A percentile compares a stretch with the other conserved stretches of the same genome.
phyloP scores from a whole-genome alignment of 2,888 invertebrate genomes.

The Metalampra italica region DNA sequence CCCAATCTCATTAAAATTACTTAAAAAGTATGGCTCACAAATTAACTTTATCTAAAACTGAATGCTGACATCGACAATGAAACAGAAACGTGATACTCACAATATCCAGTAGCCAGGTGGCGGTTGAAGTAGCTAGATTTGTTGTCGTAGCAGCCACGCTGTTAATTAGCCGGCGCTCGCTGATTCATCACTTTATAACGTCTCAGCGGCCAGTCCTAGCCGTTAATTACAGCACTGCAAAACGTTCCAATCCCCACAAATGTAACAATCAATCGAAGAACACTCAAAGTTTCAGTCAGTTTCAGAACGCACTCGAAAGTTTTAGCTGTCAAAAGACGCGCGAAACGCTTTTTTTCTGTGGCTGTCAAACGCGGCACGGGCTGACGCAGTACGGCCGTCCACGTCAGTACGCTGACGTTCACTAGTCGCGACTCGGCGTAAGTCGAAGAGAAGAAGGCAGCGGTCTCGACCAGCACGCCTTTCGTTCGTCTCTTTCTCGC shows the following conservation, averaged over 20 bases:
- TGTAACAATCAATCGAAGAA: constrained; percentile 16
- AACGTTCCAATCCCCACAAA: constrained; percentile 37
- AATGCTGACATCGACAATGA: background rate
- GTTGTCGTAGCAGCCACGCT: constrained; percentile 69
- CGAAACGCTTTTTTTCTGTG: constrained; percentile 62
- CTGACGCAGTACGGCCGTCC: constrained; percentile 58
- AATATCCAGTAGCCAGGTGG: constrained; percentile 51
- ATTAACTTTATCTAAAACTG: background rate
- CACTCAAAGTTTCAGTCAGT: constrained; percentile 33
- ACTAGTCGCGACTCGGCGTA: constrained; percentile 73
- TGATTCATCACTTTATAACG: constrained; percentile 76
- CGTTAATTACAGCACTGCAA: constrained; percentile 62
- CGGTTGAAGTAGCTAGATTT: constrained; percentile 52
- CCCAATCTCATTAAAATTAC: too few relatives aligned
- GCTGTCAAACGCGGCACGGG: constrained; percentile 55
- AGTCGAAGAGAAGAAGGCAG: constrained; percentile 77
- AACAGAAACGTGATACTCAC: constrained; percentile 45
- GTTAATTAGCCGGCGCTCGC: constrained; percentile 75
- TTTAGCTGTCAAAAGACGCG: constrained; percentile 66
- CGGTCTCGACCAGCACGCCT: constrained; percentile 75
- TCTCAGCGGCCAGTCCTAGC: constrained; percentile 64
- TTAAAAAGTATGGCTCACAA: too few relatives aligned
- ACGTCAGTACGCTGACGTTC: constrained; percentile 73
- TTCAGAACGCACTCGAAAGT: constrained; percentile 59
- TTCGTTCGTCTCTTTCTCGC: constrained; percentile 75